Evolutionary conservation across 2,113 vertebrate species (phyloP).

Genomic region (Poeciliopsis turrubarensis): DNA sequence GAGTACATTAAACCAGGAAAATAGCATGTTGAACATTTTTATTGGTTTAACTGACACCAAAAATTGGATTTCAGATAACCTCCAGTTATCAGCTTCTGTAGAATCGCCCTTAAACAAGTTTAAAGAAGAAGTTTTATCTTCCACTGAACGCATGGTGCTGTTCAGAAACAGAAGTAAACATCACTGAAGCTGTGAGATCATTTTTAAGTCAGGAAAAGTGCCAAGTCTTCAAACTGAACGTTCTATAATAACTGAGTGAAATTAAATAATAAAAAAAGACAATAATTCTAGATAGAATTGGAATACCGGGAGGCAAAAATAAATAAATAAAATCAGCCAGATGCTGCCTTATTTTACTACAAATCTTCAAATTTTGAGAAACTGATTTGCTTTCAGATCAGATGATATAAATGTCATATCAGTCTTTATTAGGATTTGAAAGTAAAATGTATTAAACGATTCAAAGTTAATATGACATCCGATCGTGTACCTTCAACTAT

Average conservation of each 20-base stretch:
- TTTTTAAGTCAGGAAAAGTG: too few species aligned
- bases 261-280: too few species aligned
- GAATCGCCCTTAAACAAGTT: neutral
- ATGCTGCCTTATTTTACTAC: neutral
- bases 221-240: too few species aligned
- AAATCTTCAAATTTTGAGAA: neutral
- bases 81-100: neutral
- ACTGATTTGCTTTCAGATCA: neutral
- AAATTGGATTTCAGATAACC: neutral
- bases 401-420: too few species aligned
- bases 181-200: too few species aligned
- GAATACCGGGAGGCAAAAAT: too few species aligned
- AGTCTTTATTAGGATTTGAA: too few species aligned
- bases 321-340: neutral
- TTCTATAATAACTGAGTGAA: neutral
- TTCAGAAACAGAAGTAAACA: too few species aligned
- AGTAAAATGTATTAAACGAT: neutral
- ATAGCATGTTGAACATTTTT: too few species aligned
- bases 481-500: neutral
- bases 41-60: too few species aligned
- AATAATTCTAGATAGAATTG: too few species aligned
- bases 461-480: conserved; percentile 9
- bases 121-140: neutral
- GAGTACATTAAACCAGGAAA: too few species aligned
- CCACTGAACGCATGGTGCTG: neutral